Percentiles rank a stretch among this genome's conserved stretches.
phyloP scores from a whole-genome alignment of 37 sponge, comb jelly and placozoan genomes.

The Lycopodina hypogea region DNA sequence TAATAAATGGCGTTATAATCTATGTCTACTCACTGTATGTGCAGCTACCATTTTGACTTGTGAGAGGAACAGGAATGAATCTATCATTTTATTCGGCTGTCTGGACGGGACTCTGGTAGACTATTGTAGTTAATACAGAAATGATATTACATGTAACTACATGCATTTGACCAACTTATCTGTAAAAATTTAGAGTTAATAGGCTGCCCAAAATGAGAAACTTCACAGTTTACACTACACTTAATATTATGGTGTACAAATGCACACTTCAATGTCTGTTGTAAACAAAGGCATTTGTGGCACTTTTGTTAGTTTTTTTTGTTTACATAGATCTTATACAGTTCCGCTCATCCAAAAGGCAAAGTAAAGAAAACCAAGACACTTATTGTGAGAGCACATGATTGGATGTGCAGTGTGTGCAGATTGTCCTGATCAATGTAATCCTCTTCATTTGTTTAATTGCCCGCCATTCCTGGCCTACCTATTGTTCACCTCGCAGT shows the following conservation, averaged over 20 bases:
- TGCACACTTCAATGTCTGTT: no score
- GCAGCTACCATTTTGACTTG: constrained; percentile 31
- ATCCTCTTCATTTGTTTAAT: neutral
- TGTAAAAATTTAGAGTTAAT: no score
- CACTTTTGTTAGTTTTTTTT: no score
- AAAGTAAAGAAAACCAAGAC: constrained; percentile 16
- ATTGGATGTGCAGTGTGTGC: no score
- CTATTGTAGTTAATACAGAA: neutral
- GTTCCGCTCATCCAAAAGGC: neutral
- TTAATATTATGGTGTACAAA: no score
- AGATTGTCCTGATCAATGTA: neutral
- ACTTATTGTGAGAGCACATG: constrained; percentile 57
- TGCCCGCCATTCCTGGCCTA: no score
- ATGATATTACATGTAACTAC: neutral
- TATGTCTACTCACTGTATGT: no score
- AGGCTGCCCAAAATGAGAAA: no score
- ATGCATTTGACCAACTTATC: no score
- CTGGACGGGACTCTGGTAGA: constrained; percentile 59
- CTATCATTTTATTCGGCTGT: constrained; percentile 54
- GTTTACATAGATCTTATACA: constrained; percentile 20
- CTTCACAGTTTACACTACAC: no score
- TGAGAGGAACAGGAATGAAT: constrained; percentile 57
- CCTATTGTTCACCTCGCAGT: constrained; percentile 16
- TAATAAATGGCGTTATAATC: no score
- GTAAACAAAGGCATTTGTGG: no score